A percentile compares a stretch with the other conserved stretches of the same genome.
phyloP scores from a whole-genome alignment of 2,113 vertebrate genomes.

The Chrysemys picta region DNA sequence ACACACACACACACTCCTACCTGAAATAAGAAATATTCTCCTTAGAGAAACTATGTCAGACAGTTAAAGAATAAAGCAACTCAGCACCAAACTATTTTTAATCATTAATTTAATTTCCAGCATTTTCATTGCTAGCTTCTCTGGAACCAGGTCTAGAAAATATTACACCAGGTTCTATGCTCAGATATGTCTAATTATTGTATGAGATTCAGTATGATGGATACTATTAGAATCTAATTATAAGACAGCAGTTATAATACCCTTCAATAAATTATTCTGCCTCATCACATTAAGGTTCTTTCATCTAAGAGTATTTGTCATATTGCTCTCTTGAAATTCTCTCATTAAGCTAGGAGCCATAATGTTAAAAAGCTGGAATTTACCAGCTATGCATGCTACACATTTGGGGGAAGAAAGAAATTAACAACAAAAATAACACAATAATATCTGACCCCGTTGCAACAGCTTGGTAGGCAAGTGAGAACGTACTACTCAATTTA shows the following conservation, averaged over 20 bases:
- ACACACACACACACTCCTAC: not conserved
- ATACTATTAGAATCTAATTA: conserved; percentile 46
- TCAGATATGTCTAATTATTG: conserved; percentile 13
- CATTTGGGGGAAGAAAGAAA: not conserved
- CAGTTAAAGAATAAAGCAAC: not conserved
- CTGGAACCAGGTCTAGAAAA: not conserved
- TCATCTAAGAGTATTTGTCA: not conserved
- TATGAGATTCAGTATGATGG: conserved; percentile 23
- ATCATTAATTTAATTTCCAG: not conserved
- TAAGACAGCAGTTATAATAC: conserved; percentile 20
- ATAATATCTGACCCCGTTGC: not conserved
- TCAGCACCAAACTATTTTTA: not conserved
- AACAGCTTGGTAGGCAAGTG: not conserved
- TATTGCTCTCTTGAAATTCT: conserved; percentile 6
- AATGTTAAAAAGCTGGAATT: not conserved
- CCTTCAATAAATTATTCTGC: conserved; percentile 20
- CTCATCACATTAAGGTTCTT: conserved; percentile 22
- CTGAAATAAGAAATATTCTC: not conserved
- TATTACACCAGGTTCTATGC: conserved; percentile 12
- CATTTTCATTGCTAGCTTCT: conserved; percentile 1
- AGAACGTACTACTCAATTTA: not conserved
- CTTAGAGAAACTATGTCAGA: not conserved
- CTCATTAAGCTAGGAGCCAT: not conserved
- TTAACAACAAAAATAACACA: not conserved
- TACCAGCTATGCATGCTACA: not conserved